Evolutionary conservation across 2,113 vertebrate genomes (phyloP), one percentile per base, ranked within the genome.

Genomic region (Odontesthes bonariensis): DNA sequence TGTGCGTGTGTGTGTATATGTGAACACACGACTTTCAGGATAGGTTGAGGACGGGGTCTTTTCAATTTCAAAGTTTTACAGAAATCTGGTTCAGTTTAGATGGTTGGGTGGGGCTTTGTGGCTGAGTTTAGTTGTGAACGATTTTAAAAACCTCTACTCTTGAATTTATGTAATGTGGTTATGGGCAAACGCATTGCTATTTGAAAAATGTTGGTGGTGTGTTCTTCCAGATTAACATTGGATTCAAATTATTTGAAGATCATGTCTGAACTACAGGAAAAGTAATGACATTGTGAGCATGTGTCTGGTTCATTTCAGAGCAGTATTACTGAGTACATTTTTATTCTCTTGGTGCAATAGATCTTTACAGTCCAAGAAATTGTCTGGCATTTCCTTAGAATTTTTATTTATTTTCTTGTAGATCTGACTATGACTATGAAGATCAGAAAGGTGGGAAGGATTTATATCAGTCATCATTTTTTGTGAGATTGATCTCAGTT

Each of bases 61-160:
- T 76, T 81, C 23, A 71, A 38, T 84, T 91, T 81, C 76, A 82
- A 61, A 84, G 80, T 82, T 88, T 66, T 65, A 47, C 60, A 64
- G 47, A 89, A 91, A 89, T 92, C 91, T 92, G 92, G 79, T 90
- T 92, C 71, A 73, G 84, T 92, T 94, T 93, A 92, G 89, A 86
- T 92, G 82, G 85, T 71, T 89, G 92, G 92, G 88, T 89, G 90
- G 85, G 82, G 91, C 83, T 92, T 82, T 90, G 92, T 92, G 90
- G 91, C 89, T 31, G 62, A 84, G 75, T 88, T 88, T 63, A 82
- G 71, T 63, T 60, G 77, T 89, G 86, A 92, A 90, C 90, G 89
- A 84, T 89, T 91, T 88, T 81, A 86, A 91, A 92, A 87, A 91
- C 92, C 86, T 89, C 81, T 19, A 87, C 85, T 79, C 86, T 76